Evolutionary conservation across 2,888 invertebrate genomes (phyloP).

Genomic region (Gymnocheta viridis): DNA sequence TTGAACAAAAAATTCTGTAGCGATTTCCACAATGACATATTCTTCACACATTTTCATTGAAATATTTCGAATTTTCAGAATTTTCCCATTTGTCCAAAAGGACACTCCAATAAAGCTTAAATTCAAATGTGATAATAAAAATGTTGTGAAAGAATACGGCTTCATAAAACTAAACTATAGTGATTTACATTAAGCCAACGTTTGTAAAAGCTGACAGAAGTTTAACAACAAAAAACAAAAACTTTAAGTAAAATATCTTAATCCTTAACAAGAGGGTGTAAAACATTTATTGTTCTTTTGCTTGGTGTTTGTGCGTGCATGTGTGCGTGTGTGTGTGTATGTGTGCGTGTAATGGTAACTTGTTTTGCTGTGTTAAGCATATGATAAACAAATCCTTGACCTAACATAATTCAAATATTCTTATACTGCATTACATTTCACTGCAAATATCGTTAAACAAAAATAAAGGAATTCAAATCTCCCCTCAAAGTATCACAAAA

Average conservation of each 20-base stretch:
- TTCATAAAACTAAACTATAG: not conserved
- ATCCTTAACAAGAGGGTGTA: constrained; percentile 55
- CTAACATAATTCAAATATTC: constrained; percentile 75
- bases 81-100: not conserved
- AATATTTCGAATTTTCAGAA: not conserved
- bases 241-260: constrained; percentile 42
- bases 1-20: not conserved
- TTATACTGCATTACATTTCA: not conserved
- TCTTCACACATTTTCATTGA: not conserved
- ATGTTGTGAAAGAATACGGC: not conserved
- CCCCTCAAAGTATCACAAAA: constrained; percentile 36
- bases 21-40: not conserved
- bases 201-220: not conserved
- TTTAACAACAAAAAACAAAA: not conserved
- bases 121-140: not conserved
- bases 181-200: constrained; percentile 2
- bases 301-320: not conserved
- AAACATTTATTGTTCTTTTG: constrained; percentile 42
- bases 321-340: not conserved
- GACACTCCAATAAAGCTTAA: not conserved
- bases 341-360: not conserved
- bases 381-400: constrained; percentile 76
- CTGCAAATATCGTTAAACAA: not conserved
- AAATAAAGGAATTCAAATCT: constrained; percentile 18
- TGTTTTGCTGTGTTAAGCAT: constrained; percentile 7